These are phyloP conservation scores for Vicugna pacos DNA, from an alignment of 2,113 vertebrate species.

Conservation along the genomic window DNA sequence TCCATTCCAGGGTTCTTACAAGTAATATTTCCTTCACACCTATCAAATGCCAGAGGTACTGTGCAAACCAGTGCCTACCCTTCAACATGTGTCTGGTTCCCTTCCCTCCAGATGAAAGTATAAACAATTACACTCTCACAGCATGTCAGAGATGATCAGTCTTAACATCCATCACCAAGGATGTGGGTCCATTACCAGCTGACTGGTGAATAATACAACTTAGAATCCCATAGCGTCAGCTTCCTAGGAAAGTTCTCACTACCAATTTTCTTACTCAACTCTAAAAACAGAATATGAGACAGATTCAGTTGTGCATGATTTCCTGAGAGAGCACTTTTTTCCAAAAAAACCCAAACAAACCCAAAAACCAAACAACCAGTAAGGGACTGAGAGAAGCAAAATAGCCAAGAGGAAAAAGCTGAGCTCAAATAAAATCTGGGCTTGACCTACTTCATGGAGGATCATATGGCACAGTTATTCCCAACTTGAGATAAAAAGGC, in stretches of 20 bases:
- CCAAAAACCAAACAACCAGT: background rate
- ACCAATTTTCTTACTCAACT: background rate
- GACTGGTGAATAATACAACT: background rate
- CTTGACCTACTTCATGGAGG: background rate
- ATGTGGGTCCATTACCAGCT: background rate
- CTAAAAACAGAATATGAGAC: background rate
- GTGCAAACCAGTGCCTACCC: background rate
- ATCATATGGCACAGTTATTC: background rate
- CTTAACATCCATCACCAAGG: accelerated
- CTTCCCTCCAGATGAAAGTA: background rate
- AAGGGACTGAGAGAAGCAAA: background rate
- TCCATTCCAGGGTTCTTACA: background rate
- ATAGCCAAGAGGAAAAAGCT: background rate
- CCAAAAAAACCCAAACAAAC: background rate
- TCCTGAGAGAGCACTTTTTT: background rate
- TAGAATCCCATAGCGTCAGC: background rate
- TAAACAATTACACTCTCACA: background rate
- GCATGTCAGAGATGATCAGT: background rate
- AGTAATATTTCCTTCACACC: background rate
- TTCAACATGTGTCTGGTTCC: background rate
- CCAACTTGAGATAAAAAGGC: background rate
- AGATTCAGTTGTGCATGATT: background rate
- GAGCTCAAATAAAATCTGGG: background rate
- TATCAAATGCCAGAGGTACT: background rate
- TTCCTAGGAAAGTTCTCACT: too few species aligned